These are phyloP conservation scores for zebrafish (Danio rerio) DNA, from an alignment of 2,113 vertebrate species.

Conservation along the genomic window DNA sequence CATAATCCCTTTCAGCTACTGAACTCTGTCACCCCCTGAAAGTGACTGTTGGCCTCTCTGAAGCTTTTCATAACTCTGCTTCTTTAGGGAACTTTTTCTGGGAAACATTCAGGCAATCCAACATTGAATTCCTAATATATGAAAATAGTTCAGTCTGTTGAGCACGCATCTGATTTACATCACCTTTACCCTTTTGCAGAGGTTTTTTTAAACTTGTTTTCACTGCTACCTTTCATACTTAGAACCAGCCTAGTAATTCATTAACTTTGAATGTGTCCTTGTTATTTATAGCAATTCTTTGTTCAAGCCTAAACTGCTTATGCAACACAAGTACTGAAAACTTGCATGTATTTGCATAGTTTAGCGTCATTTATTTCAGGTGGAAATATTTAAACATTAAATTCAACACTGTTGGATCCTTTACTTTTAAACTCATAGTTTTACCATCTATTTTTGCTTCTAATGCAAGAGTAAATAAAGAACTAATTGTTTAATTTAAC, in stretches of 20 bases:
- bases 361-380: neutral
- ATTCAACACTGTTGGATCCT: too few species aligned
- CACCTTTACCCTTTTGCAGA: neutral
- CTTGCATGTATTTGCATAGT: neutral
- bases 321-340: neutral
- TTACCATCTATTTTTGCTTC: too few species aligned
- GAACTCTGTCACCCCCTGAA: neutral
- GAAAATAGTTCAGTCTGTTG: neutral
- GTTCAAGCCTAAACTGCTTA: neutral
- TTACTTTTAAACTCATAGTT: too few species aligned
- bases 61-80: neutral
- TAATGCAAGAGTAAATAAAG: too few species aligned
- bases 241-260: neutral
- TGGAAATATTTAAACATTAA: too few species aligned
- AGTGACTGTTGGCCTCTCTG: neutral
- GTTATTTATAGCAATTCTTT: neutral
- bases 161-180: neutral
- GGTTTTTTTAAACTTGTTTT: neutral
- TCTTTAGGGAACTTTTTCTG: neutral
- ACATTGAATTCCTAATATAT: neutral
- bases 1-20: constrained; percentile 2
- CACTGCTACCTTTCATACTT: neutral
- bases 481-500: too few species aligned
- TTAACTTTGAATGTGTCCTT: neutral
- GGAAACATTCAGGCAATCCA: neutral